Conservation (phyloP, 2,888 invertebrate species). For the Theretra japonica region DNA sequence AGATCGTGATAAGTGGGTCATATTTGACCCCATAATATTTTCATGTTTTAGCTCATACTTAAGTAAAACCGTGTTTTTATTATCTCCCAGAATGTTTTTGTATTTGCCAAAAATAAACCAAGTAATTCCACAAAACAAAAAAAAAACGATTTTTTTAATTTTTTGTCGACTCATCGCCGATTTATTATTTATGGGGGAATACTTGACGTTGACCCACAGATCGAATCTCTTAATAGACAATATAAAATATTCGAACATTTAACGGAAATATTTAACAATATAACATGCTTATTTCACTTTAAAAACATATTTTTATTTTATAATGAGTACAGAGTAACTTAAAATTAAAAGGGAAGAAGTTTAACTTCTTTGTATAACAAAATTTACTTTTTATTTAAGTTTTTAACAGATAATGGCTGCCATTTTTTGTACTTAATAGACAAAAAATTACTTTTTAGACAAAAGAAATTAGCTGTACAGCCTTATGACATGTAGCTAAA, state of each 20-base stretch:
- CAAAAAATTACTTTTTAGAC: too few species aligned
- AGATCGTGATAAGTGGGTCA: neutral
- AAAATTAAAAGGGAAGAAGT: neutral
- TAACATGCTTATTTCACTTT: neutral
- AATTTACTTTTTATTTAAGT: too few species aligned
- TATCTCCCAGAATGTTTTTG: too few species aligned
- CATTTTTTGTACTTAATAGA: too few species aligned
- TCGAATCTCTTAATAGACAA: neutral
- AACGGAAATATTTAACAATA: conserved; percentile 1
- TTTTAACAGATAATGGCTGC: too few species aligned
- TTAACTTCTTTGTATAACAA: neutral
- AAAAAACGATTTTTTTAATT: too few species aligned
- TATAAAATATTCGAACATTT: neutral
- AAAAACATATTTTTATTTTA: neutral
- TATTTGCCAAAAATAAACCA: too few species aligned
- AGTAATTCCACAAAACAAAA: too few species aligned
- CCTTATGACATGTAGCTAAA: too few species aligned
- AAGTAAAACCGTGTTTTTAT: neutral
- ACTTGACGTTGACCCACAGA: too few species aligned
- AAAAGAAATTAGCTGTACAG: too few species aligned
- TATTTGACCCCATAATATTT: neutral
- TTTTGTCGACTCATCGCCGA: too few species aligned
- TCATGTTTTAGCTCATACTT: neutral
- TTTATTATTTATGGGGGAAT: neutral
- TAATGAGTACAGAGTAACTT: neutral